These are phyloP conservation scores for Pyxicephalus adspersus DNA, from an alignment of 2,113 vertebrate species.

Conservation along the genomic window DNA sequence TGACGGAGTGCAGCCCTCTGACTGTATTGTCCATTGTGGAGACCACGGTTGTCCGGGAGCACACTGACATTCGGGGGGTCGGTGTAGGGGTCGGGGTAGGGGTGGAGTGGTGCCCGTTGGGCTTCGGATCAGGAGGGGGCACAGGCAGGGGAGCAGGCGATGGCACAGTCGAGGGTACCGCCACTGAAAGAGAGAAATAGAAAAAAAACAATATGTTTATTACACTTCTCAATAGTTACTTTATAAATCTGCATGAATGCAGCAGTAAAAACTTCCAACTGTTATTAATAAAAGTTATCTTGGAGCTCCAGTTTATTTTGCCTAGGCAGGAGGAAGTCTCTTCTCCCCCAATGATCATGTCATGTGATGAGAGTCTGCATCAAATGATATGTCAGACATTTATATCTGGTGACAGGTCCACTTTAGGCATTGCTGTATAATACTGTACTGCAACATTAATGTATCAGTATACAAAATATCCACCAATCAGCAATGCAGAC, in stretches of 20 bases:
- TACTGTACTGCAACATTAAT: no score
- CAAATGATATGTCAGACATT: no score
- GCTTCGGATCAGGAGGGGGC: slow-evolving; percentile 78
- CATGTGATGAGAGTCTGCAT: no score
- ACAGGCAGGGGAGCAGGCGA: slow-evolving; percentile 75
- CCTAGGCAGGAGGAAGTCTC: no score
- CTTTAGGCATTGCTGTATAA: no score
- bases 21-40: slow-evolving; percentile 86
- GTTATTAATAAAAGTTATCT: no score
- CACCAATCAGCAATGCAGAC: no score
- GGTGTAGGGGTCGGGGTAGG: slow-evolving; percentile 35
- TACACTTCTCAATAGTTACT: background rate
- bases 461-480: no score
- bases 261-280: background rate
- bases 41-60: slow-evolving; percentile 84
- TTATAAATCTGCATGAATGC: no score
- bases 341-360: no score
- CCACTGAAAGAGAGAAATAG: slow-evolving; percentile 85
- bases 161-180: slow-evolving; percentile 84
- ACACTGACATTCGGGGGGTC: slow-evolving; percentile 81
- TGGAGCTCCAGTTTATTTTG: no score
- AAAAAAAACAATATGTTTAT: background rate
- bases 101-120: slow-evolving; percentile 71
- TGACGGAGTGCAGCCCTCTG: slow-evolving; percentile 85
- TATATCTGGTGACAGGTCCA: no score